These are phyloP conservation scores for Callosobruchus maculatus DNA, from an alignment of 2,888 invertebrate species.

Conservation along the genomic window DNA sequence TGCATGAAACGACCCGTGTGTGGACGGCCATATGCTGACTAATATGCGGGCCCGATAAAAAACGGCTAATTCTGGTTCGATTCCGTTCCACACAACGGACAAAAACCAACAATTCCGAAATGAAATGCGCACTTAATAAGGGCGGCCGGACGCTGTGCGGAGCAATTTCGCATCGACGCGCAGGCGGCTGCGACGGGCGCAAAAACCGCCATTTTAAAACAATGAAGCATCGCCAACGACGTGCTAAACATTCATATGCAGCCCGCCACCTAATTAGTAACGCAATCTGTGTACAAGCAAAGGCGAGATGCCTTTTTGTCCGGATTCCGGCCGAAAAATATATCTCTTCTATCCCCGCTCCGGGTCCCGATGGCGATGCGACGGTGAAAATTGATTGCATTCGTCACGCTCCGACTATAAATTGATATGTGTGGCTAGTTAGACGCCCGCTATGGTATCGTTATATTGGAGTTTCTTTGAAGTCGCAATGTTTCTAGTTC, in stretches of 20 bases:
- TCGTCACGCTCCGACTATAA: background rate
- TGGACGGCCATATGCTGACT: background rate
- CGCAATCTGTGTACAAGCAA: conserved; percentile 32
- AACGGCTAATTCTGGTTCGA: conserved; percentile 21
- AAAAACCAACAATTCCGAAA: conserved; percentile 31
- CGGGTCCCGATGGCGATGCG: background rate
- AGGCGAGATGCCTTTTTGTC: conserved; percentile 28
- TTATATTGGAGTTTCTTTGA: no score
- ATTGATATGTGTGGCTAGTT: background rate
- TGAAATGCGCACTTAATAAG: conserved; percentile 34
- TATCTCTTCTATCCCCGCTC: background rate
- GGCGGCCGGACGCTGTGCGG: conserved; percentile 31
- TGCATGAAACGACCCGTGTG: no score
- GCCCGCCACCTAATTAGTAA: conserved; percentile 38
- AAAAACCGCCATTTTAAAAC: conserved; percentile 30
- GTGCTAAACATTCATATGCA: conserved; percentile 40
- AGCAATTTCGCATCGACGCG: conserved; percentile 26
- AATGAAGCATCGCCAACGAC: conserved; percentile 30
- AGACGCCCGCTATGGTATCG: background rate
- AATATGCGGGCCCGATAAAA: conserved; percentile 4
- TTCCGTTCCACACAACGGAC: conserved; percentile 24
- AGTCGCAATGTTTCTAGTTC: no score
- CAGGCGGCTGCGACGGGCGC: conserved; percentile 14
- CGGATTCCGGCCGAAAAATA: conserved; percentile 9
- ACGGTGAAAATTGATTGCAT: background rate